Conservation (phyloP, 2,888 invertebrate genomes). For the Leptura quadrifasciata region DNA sequence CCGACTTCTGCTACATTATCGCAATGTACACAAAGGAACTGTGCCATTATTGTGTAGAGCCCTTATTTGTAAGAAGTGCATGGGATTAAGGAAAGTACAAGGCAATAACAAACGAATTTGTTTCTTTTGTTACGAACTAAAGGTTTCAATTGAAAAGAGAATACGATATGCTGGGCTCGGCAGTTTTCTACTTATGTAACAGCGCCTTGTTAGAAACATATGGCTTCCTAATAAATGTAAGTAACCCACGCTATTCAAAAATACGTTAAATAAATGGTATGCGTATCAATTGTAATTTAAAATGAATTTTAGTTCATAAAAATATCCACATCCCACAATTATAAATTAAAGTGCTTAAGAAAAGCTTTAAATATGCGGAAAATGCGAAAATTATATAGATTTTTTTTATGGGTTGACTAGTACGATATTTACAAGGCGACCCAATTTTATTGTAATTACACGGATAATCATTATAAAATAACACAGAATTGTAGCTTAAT, state of each 20-base stretch:
- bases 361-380: too few species aligned
- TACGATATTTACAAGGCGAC: background rate
- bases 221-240: background rate
- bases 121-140: slow-evolving; percentile 28
- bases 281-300: background rate
- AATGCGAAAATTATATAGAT: too few species aligned
- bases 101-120: slow-evolving; percentile 37
- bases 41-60: slow-evolving; percentile 27
- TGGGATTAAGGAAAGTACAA: slow-evolving; percentile 33
- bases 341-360: too few species aligned
- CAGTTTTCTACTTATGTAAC: background rate
- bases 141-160: slow-evolving; percentile 23
- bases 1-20: slow-evolving; percentile 40
- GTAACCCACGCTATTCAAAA: too few species aligned
- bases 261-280: too few species aligned
- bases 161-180: background rate
- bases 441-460: too few species aligned
- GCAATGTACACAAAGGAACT: slow-evolving; percentile 37
- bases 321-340: too few species aligned
- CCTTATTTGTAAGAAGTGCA: slow-evolving; percentile 42
- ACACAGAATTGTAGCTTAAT: too few species aligned
- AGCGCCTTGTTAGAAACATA: background rate
- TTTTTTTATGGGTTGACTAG: background rate
- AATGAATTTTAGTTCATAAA: background rate
- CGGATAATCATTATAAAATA: too few species aligned